Percentiles rank a stretch among this genome's conserved stretches.
These are phyloP conservation scores for Spinus pinus DNA, from an alignment of 2,797 vertebrate genomes.

Conservation along the genomic window DNA sequence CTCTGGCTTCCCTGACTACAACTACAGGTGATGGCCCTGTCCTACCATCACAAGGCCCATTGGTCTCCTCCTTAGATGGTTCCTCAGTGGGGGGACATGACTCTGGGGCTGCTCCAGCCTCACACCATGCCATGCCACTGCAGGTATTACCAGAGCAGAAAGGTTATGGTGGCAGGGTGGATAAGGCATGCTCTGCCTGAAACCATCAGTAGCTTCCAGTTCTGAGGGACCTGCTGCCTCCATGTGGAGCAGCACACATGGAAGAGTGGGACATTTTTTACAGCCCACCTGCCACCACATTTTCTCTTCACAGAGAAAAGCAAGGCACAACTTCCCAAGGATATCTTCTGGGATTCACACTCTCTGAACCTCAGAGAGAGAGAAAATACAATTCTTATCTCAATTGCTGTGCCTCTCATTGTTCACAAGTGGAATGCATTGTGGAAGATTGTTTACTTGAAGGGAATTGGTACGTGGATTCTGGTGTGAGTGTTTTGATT, in stretches of 20 bases:
- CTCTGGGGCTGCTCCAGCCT: not conserved
- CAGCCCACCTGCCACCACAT: not conserved
- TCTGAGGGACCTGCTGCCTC: not conserved
- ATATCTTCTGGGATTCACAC: too few species aligned
- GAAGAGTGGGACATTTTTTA: not conserved
- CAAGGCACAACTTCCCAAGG: too few species aligned
- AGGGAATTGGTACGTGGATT: too few species aligned
- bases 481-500: too few species aligned
- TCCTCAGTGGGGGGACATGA: not conserved
- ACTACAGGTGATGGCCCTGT: slow-evolving; percentile 77
- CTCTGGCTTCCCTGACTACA: slow-evolving; percentile 78
- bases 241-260: accelerated
- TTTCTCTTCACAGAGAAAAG: too few species aligned
- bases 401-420: too few species aligned
- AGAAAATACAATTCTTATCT: too few species aligned
- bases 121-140: too few species aligned
- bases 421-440: too few species aligned
- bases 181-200: accelerated
- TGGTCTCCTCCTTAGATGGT: not conserved
- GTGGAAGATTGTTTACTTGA: too few species aligned
- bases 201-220: too few species aligned
- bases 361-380: too few species aligned
- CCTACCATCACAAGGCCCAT: not conserved
- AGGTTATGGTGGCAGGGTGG: accelerated
- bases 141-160: not conserved